A percentile compares a stretch with the other conserved stretches of the same genome.
phyloP scores from a whole-genome alignment of 2,797 vertebrate species.

The Dendrocincla tyrannina region DNA sequence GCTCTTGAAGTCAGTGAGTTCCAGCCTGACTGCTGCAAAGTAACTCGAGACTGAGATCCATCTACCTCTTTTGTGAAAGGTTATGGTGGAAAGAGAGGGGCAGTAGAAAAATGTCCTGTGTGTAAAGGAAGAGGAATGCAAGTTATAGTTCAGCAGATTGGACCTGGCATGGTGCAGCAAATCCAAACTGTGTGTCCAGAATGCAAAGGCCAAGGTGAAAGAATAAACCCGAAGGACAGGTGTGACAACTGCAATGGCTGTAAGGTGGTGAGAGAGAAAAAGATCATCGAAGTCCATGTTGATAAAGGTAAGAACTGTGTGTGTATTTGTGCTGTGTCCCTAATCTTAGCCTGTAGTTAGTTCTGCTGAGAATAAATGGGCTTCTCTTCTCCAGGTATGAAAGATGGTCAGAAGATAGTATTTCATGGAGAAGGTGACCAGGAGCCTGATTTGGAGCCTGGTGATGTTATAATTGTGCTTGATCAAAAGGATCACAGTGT shows the following conservation, averaged over 20 bases:
- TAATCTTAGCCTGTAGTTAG: neutral
- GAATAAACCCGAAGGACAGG: slow-evolving; percentile 90
- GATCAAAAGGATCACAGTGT: slow-evolving; percentile 91
- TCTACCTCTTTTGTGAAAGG: slow-evolving; percentile 73
- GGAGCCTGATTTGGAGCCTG: slow-evolving; percentile 94
- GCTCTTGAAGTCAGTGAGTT: neutral
- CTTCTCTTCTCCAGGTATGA: slow-evolving; percentile 85
- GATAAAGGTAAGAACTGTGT: slow-evolving; percentile 86
- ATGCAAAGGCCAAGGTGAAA: slow-evolving; percentile 94
- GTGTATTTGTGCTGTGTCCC: neutral
- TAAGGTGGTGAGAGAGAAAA: slow-evolving; percentile 93
- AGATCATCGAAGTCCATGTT: slow-evolving; percentile 94
- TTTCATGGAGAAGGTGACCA: slow-evolving; percentile 96
- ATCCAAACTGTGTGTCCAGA: slow-evolving; percentile 93
- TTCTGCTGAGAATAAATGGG: neutral
- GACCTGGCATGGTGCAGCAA: slow-evolving; percentile 97
- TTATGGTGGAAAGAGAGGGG: slow-evolving; percentile 91
- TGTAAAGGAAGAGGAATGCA: slow-evolving; percentile 95
- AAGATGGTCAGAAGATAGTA: slow-evolving; percentile 92
- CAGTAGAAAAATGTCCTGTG: slow-evolving; percentile 88
- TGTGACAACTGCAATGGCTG: slow-evolving; percentile 91
- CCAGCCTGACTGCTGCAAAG: neutral
- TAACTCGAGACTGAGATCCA: neutral
- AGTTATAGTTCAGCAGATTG: slow-evolving; percentile 91
- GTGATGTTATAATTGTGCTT: slow-evolving; percentile 92